A percentile compares a stretch with the other conserved stretches of the same genome.
Evolutionary conservation across 2,113 vertebrate species (phyloP).

Genomic region (Oxygymnocypris stewartii): DNA sequence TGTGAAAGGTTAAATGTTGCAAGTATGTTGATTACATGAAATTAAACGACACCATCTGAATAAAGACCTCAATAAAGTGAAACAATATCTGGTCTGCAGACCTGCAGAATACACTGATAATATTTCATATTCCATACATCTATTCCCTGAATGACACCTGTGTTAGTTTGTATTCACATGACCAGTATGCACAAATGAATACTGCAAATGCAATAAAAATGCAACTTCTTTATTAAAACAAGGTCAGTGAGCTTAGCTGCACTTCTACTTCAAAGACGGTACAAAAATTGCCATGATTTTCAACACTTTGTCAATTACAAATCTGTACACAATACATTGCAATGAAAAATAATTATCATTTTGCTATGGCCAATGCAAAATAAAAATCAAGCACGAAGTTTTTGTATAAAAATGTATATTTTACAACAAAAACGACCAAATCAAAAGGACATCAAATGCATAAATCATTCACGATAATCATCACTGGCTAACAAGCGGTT

Average conservation of each 20-base stretch:
- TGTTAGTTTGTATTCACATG: neutral
- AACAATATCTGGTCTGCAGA: neutral
- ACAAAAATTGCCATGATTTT: slow-evolving; percentile 43
- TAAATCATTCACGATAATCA: slow-evolving; percentile 6
- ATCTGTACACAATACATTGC: slow-evolving; percentile 49
- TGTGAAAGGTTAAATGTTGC: neutral
- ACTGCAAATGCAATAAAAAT: neutral
- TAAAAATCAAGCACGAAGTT: slow-evolving; percentile 34
- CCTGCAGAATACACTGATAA: neutral
- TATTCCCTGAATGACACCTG: neutral
- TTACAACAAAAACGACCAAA: slow-evolving; percentile 18
- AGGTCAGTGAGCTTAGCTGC: slow-evolving; percentile 38
- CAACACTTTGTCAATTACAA: slow-evolving; percentile 45
- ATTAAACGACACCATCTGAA: neutral
- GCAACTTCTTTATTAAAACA: slow-evolving; percentile 48
- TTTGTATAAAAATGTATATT: slow-evolving; percentile 18
- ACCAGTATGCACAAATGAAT: neutral
- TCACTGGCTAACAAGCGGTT: neutral
- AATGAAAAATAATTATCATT: slow-evolving; percentile 12
- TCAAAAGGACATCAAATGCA: neutral
- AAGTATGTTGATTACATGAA: neutral
- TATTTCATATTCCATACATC: neutral
- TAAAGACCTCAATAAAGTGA: neutral
- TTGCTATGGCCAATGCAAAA: slow-evolving; percentile 33
- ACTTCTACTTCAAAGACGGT: slow-evolving; percentile 41